Evolutionary conservation across 2,888 invertebrate species (phyloP).

Genomic region (Embidobia sp.): DNA sequence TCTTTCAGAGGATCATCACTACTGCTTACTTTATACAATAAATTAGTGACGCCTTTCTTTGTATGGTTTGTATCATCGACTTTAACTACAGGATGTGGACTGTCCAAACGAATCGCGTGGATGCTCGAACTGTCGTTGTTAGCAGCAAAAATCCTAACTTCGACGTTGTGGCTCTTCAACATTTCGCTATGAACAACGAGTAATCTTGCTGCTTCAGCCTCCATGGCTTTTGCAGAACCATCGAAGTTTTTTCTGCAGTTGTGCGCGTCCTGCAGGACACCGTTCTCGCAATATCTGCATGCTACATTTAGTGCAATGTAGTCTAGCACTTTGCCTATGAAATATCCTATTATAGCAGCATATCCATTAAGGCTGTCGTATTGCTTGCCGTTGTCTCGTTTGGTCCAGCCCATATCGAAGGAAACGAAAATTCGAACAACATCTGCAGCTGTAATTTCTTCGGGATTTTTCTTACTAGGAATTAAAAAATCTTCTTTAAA

Average conservation of each 20-base stretch:
- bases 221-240: conserved; percentile 73
- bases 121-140: conserved; percentile 70
- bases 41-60: conserved; percentile 31
- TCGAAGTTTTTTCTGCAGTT: conserved; percentile 70
- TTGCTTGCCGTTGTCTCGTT: conserved; percentile 66
- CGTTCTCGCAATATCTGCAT: conserved; percentile 65
- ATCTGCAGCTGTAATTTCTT: conserved; percentile 1
- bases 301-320: conserved; percentile 64
- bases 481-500: conserved; percentile 20
- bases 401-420: conserved; percentile 71
- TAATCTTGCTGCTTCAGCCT: conserved; percentile 66
- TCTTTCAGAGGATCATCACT: conserved; percentile 29
- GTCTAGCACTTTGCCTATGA: conserved; percentile 66
- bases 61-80: conserved; percentile 39
- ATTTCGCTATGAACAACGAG: conserved; percentile 63
- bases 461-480: conserved; percentile 21
- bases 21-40: conserved; percentile 20
- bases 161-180: conserved; percentile 59
- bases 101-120: conserved; percentile 57
- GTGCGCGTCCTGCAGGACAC: conserved; percentile 64
- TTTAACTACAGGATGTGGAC: conserved; percentile 26
- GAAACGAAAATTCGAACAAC: conserved; percentile 68
- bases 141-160: conserved; percentile 67
- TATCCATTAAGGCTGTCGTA: conserved; percentile 70
- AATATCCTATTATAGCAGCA: conserved; percentile 68